Percentiles rank a stretch among this genome's conserved stretches.
Evolutionary conservation across 2,888 invertebrate genomes (phyloP).

Genomic region (Ophonus ardosiacus): DNA sequence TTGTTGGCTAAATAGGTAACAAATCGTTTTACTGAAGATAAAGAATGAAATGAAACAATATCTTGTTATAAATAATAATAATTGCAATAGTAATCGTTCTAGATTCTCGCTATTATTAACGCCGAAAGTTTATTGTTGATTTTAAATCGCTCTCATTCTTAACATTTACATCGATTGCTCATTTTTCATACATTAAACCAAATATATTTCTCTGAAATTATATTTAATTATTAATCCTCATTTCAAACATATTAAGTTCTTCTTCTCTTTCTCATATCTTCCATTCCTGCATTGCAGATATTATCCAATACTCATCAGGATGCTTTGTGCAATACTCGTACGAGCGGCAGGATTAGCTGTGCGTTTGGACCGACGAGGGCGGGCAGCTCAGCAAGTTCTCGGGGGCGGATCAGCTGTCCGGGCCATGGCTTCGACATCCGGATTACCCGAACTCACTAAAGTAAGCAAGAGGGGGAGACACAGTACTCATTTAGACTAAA

Average conservation of each 20-base stretch:
- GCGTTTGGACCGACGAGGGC: neutral
- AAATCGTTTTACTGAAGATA: too few relatives aligned
- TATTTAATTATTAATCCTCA: too few relatives aligned
- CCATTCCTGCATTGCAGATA: neutral
- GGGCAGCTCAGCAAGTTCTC: neutral
- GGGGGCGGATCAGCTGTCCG: conserved; percentile 37
- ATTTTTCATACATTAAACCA: too few relatives aligned
- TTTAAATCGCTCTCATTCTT: too few relatives aligned
- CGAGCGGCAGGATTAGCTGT: neutral
- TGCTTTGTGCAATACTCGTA: neutral
- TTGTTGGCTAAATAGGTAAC: too few relatives aligned
- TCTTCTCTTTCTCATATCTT: neutral
- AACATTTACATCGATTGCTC: too few relatives aligned
- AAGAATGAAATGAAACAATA: too few relatives aligned
- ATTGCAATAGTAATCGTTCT: too few relatives aligned
- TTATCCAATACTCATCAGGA: neutral
- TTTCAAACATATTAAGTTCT: neutral
- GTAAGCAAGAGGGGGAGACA: neutral
- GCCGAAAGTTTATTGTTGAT: too few relatives aligned
- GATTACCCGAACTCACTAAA: conserved; percentile 47
- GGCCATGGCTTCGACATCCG: conserved; percentile 11
- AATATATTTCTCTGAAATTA: too few relatives aligned
- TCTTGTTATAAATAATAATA: too few relatives aligned
- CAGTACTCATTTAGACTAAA: neutral
- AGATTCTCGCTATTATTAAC: too few relatives aligned